Base-by-base conservation (phyloP, 2,113 vertebrate genomes). In the Cyprinodon tularosa region DNA sequence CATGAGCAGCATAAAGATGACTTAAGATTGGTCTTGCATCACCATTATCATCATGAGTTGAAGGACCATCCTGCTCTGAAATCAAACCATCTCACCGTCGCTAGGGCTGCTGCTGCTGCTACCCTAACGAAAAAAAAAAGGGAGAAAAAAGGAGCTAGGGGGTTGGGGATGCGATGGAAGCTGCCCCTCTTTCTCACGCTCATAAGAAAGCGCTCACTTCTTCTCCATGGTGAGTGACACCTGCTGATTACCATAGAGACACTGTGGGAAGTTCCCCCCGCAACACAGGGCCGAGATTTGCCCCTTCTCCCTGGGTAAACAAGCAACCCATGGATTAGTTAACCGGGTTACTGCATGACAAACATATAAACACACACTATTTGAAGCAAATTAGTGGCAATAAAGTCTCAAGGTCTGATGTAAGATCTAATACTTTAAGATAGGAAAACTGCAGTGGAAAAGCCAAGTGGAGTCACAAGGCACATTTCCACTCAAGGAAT, bases 171-270 rank as follows among this genome's bases (percentile, higher is more conserved):
- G 85, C 53, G 77, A 84, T 88, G 76, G 89, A 90, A 82, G 83
- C 93, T 88, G 91, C 88, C 91, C 93, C 86, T 68, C 89, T 94
- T 96, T 97, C 95, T 96, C 95, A 97, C 94, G 95, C 96, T 96
- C 90, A 57, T 93, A 94, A 95, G 94, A 95, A 94, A 95, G 94
- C 92, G 91, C 90, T 93, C 92, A 91, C 92, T 95, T 95, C 94
- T 94, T 94, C 94, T 95, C 93, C 7, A 80, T 89, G 84, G 94
- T 93, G 91, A 94, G 92, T 94, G 94, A 95, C 96, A 96, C 96
- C 96, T 97, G 96, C 96, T 96, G 95, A 96, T 97, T 97, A 96
- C 94, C 95, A 94, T 96, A 96, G 94, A 93, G 92, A 94, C 93
- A 93, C 94, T 93, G 93, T 93, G 94, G 93, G 94, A 94, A 94